These are phyloP conservation scores for Steinernema hermaphroditum DNA, from an alignment of 2,888 invertebrate genomes.

Conservation along the genomic window DNA sequence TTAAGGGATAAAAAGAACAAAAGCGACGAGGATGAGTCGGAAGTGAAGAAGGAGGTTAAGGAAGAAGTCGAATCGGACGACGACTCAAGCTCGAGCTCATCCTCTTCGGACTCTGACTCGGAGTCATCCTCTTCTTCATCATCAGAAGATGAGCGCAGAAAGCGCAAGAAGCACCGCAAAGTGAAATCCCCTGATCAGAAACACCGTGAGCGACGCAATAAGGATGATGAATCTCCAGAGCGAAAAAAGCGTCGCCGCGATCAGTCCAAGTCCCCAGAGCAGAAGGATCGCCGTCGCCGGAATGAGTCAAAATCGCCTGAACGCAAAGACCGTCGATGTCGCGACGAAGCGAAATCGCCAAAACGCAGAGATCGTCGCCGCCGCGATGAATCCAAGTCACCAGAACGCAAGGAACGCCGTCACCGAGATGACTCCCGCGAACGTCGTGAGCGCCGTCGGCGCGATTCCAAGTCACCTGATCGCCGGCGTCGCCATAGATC, in stretches of 20 bases:
- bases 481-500: not conserved
- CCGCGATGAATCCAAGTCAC: not conserved
- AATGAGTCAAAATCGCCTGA: not conserved
- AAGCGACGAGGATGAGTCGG: slow-evolving; percentile 37
- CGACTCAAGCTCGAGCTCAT: not conserved
- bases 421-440: not conserved
- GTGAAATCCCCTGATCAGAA: not conserved
- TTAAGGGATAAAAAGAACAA: slow-evolving; percentile 32
- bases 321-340: no score
- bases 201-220: not conserved
- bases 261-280: not conserved
- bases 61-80: slow-evolving; percentile 19
- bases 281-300: not conserved
- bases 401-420: no score
- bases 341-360: not conserved
- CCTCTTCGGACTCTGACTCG: slow-evolving; percentile 14
- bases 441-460: not conserved
- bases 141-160: not conserved
- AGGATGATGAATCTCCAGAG: no score
- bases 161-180: not conserved
- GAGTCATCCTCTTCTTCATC: not conserved
- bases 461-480: not conserved
- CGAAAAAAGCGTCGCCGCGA: not conserved
- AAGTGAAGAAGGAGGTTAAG: slow-evolving; percentile 33
- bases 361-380: not conserved